phyloP scores from a whole-genome alignment of 2,113 vertebrate genomes.

The Chamaea fasciata region DNA sequence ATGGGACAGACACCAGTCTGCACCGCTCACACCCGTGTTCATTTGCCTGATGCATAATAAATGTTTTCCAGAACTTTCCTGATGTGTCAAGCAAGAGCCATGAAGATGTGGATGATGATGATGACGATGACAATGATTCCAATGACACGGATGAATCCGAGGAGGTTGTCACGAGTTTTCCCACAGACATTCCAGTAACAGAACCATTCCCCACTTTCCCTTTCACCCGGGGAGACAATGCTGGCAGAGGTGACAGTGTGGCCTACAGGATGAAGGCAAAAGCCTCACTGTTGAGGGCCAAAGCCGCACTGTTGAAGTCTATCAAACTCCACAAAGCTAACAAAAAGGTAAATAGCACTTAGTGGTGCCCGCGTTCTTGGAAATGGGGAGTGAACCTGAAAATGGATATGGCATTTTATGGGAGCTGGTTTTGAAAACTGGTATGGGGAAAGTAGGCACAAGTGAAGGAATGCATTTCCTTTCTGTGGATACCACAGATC shows the following conservation, averaged over 20 bases:
- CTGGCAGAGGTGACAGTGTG: constrained; percentile 68
- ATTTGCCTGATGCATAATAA: not conserved
- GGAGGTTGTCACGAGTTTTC: not conserved
- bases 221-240: constrained; percentile 31
- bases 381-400: not conserved
- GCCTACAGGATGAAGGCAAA: constrained; percentile 43
- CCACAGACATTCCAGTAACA: constrained; percentile 43
- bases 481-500: not conserved
- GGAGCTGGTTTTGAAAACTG: not conserved
- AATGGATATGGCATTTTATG: not conserved
- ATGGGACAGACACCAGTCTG: not conserved
- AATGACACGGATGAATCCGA: constrained; percentile 67
- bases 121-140: constrained; percentile 51
- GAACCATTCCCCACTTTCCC: not conserved
- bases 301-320: not conserved
- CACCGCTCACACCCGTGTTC: accelerated
- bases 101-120: constrained; percentile 35
- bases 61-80: constrained; percentile 55
- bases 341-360: constrained; percentile 50
- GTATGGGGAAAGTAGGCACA: not conserved
- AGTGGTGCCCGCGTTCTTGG: not conserved
- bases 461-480: not conserved
- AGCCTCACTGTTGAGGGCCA: not conserved
- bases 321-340: not conserved
- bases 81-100: constrained; percentile 50